A percentile compares a stretch with the other conserved stretches of the same genome.
These are phyloP conservation scores for Ceraclea dissimilis DNA, from an alignment of 2,888 invertebrate species.

Conservation along the genomic window DNA sequence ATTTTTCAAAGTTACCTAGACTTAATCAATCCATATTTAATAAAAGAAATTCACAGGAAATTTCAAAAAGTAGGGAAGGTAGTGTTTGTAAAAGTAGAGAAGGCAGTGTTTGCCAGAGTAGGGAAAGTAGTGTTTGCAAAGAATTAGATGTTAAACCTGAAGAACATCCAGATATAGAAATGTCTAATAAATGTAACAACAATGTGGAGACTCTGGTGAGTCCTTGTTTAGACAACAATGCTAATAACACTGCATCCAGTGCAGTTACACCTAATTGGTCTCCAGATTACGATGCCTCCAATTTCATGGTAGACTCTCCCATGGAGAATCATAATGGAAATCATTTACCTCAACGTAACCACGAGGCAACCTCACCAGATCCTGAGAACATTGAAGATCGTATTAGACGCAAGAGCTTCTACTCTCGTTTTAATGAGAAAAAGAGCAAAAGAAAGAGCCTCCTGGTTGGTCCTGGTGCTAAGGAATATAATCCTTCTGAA, in stretches of 20 bases:
- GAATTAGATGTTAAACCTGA: slow-evolving; percentile 31
- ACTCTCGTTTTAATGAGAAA: slow-evolving; percentile 80
- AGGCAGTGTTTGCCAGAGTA: slow-evolving; percentile 31
- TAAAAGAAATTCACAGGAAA: slow-evolving; percentile 40
- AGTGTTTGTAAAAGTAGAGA: slow-evolving; percentile 23
- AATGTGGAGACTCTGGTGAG: neutral
- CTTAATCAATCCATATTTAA: slow-evolving; percentile 52
- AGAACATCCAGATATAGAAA: slow-evolving; percentile 19
- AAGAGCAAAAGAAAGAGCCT: slow-evolving; percentile 63
- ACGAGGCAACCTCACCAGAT: slow-evolving; percentile 43
- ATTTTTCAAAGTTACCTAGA: slow-evolving; percentile 53
- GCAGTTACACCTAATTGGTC: slow-evolving; percentile 37
- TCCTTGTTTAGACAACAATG: slow-evolving; percentile 7
- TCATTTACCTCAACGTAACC: slow-evolving; percentile 40
- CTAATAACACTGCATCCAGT: slow-evolving; percentile 11
- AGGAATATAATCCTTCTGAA: slow-evolving; percentile 49
- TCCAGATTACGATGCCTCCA: slow-evolving; percentile 31
- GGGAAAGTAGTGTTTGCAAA: slow-evolving; percentile 32
- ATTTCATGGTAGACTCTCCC: slow-evolving; percentile 23
- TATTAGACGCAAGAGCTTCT: slow-evolving; percentile 83
- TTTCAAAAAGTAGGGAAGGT: slow-evolving; percentile 25
- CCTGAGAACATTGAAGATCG: slow-evolving; percentile 75
- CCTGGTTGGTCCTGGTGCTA: slow-evolving; percentile 54
- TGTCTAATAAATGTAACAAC: slow-evolving; percentile 18
- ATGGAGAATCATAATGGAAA: slow-evolving; percentile 29